Base-by-base conservation (phyloP, 2,888 invertebrate species). In the Acrocera orbiculus region DNA sequence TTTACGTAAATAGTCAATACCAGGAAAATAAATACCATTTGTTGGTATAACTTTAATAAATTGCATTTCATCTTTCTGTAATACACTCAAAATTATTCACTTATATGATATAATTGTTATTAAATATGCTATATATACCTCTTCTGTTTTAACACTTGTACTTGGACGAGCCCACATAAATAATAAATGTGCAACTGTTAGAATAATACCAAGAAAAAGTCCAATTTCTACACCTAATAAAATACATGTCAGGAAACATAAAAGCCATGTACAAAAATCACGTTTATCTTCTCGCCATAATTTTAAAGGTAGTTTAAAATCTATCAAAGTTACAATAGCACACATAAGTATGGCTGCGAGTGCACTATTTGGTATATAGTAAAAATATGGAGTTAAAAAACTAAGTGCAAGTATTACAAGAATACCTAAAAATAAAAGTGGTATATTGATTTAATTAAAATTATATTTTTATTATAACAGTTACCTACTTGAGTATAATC, bases 341-440 rank as follows among this genome's bases (percentile, higher is more conserved):
- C 80, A 78, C 46, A 92, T 87, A 46, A 93, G 73, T 34, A 93
- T 83, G 5, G 89, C 78, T 0, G 89, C 76, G 30, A 95, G 65
- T 1, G 83, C 78, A 1, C 90, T 73, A 51, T 76, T 76, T 2
- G 87, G 86, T 42, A 87, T 86, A 56, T 69, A 83, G 58, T 75
- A 79, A 61, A 92, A 90, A 52, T 81, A 79, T 2, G 83, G 79
- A n/a, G 90, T 87, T 34, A 93, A 64, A 52, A 82, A 81, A 44
- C 76, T 73, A 29, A 92, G 61, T 0, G 92, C 85, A 47, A 90
- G 52, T 30, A 93, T 61, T 4, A 87, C 77, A 47, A 92, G 69
- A 15, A 69, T 60, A 5, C 83, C 89, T 79, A 60, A 16, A 63
- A 64, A 22, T 19, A 9, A 22, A 6, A 6, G 8, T 8, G 10